Percentiles rank a stretch among this genome's conserved stretches.
Conservation (phyloP, 2,888 invertebrate genomes). For the Dichetophora obliterata region DNA sequence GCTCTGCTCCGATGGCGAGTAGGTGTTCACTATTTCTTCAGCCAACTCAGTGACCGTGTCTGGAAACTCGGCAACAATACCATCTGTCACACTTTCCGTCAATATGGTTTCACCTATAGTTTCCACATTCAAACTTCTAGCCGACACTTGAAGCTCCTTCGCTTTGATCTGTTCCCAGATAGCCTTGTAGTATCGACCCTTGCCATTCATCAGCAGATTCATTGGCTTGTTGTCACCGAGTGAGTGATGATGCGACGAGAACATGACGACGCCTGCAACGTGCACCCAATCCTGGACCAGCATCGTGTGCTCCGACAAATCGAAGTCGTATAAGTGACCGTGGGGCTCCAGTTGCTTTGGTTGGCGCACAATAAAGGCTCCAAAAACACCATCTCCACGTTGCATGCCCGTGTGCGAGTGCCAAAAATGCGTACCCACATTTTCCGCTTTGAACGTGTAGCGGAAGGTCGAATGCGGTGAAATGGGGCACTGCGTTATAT, state of each 20-base stretch:
- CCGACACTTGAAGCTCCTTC: background rate
- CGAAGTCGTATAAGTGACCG: slow-evolving; percentile 80
- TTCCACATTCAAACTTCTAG: slow-evolving; percentile 1
- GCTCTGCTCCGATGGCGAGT: background rate
- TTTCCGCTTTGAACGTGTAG: slow-evolving; percentile 80
- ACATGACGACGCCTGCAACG: slow-evolving; percentile 79
- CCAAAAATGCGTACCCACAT: slow-evolving; percentile 89
- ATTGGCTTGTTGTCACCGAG: slow-evolving; percentile 86
- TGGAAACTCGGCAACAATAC: background rate
- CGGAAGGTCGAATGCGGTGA: slow-evolving; percentile 81
- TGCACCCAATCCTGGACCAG: slow-evolving; percentile 87
- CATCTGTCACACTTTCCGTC: background rate
- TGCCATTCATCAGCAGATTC: slow-evolving; percentile 85
- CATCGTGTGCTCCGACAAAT: slow-evolving; percentile 80
- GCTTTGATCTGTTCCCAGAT: slow-evolving; percentile 57
- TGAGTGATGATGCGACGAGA: slow-evolving; percentile 88
- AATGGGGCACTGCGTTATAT: slow-evolving; percentile 88
- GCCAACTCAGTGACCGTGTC: background rate
- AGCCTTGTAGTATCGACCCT: slow-evolving; percentile 73
- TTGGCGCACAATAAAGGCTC: slow-evolving; percentile 80
- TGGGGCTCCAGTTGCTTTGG: slow-evolving; percentile 77
- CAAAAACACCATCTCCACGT: slow-evolving; percentile 87
- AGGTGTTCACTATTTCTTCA: background rate
- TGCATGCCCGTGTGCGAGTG: slow-evolving; percentile 87
- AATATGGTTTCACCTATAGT: background rate